Evolutionary conservation across 1,140 invertebrate genomes (phyloP), one percentile per base, ranked within the genome.

Genomic region (Nephila pilipes): DNA sequence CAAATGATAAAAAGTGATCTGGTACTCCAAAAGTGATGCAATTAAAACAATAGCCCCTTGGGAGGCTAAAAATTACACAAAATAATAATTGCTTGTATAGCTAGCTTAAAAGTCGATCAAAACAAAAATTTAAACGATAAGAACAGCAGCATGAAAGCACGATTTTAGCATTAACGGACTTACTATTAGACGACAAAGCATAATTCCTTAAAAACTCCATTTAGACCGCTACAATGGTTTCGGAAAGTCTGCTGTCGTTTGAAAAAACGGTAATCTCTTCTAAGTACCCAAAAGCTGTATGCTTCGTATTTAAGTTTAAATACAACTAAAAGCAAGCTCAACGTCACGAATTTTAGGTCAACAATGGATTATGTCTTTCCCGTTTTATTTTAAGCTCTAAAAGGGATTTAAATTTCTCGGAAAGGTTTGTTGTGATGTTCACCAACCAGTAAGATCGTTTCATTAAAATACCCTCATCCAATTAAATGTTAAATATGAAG

Each of bases 351-450:
- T 38, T 32, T 36, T 29, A 54, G 57, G 85, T 87, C 85, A 87
- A 87, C 85, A 87, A 60, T 87, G 85, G 57, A 60, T 87, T 87
- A 63, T 12, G 18, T 87, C 25, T 25, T 32, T 20, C 22, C 54
- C 5, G 69, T 75, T 75, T 75, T 75, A 32, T 29, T 32, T 25
- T 75, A 18, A 6, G 25, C 25, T 32, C 14, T 32, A 69, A 29
- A 69, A 46, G 46, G 46, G 46, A 46, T 46, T 46, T 46, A 46
- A 69, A 29, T 69, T 6, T 2, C 29, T 18, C 36, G 32, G 14
- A 3, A 75, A 22, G 16, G 20, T 3, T 75, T 32, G 29, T 5
- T 2, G 25, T 16, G 65, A 69, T 20, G 69, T 36, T 0, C 69
- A 32, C 14, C 10, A 32, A 75, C 65, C 8, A 25, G 29, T 32